A percentile compares a stretch with the other conserved stretches of the same genome.
Evolutionary conservation across 2,888 invertebrate species (phyloP).

Genomic region (Octodonta nipae): DNA sequence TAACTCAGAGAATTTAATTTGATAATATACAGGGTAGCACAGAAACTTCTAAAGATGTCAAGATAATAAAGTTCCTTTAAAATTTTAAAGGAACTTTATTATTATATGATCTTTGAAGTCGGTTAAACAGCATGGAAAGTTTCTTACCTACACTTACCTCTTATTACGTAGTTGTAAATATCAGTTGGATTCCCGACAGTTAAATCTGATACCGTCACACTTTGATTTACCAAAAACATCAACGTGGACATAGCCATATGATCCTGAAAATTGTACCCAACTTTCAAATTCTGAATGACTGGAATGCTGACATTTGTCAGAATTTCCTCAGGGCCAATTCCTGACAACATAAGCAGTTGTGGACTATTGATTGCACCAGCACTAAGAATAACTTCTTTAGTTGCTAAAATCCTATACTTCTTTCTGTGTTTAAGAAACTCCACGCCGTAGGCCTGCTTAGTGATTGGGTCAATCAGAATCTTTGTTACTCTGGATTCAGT

Average conservation of each 20-base stretch:
- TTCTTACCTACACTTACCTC: slow-evolving; percentile 37
- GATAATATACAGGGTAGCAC: no score
- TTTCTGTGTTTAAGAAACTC: slow-evolving; percentile 51
- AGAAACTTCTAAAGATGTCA: no score
- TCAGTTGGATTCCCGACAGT: slow-evolving; percentile 39
- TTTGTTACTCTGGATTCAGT: slow-evolving; percentile 54
- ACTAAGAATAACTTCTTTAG: slow-evolving; percentile 63
- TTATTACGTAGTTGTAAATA: slow-evolving; percentile 47
- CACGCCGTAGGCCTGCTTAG: slow-evolving; percentile 51
- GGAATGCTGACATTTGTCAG: slow-evolving; percentile 46
- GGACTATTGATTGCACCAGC: slow-evolving; percentile 77
- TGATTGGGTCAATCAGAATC: slow-evolving; percentile 49
- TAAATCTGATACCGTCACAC: slow-evolving; percentile 52
- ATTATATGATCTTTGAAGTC: no score
- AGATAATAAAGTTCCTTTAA: no score
- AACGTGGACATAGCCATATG: slow-evolving; percentile 62
- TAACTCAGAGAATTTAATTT: no score
- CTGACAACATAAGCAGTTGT: slow-evolving; percentile 74
- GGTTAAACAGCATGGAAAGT: no score
- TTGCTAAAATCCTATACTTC: slow-evolving; percentile 42
- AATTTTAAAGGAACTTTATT: no score
- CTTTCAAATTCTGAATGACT: slow-evolving; percentile 53
- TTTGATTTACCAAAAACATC: slow-evolving; percentile 57
- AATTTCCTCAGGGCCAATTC: slow-evolving; percentile 57
- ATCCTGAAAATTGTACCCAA: slow-evolving; percentile 72